These are phyloP conservation scores for Haliclona indistincta DNA, from an alignment of 37 sponge, comb jelly and placozoan genomes.

Conservation along the genomic window DNA sequence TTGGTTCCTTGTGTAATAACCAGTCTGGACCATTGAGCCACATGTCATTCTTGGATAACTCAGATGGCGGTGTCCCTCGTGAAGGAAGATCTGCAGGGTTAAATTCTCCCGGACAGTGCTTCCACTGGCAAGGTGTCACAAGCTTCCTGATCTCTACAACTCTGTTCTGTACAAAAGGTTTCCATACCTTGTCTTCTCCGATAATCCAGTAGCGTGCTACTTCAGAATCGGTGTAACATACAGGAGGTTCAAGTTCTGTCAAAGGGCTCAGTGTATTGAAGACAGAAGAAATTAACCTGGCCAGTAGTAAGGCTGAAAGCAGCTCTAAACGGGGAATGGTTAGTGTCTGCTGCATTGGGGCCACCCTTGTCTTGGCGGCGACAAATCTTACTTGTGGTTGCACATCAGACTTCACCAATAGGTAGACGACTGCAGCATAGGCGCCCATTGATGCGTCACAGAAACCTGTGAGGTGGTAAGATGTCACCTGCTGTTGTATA, in stretches of 20 bases:
- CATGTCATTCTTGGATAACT: not conserved
- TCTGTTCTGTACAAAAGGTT: conserved; percentile 17
- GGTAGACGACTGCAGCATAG: conserved; percentile 29
- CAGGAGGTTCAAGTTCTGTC: not conserved
- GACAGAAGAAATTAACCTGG: conserved; percentile 7
- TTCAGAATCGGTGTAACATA: conserved; percentile 13
- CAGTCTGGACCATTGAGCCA: too few relatives aligned
- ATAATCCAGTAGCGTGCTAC: conserved; percentile 27
- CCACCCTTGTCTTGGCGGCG: conserved; percentile 20
- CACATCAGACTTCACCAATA: not conserved
- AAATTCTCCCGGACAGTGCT: too few relatives aligned
- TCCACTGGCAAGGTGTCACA: conserved; percentile 5
- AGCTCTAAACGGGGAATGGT: conserved; percentile 9
- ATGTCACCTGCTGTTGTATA: too few relatives aligned
- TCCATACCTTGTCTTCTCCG: conserved; percentile 18
- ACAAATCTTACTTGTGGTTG: conserved; percentile 14
- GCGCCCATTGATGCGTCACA: conserved; percentile 27
- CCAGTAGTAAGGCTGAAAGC: not conserved
- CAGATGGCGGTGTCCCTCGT: conserved; percentile 1
- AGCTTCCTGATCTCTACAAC: conserved; percentile 1
- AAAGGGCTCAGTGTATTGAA: not conserved
- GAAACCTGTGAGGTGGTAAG: too few relatives aligned
- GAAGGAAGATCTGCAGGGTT: conserved; percentile 30
- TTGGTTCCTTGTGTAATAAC: not conserved
- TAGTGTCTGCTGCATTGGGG: not conserved